These are phyloP conservation scores for Pseudomyrmex flavicornis DNA, from an alignment of 1,140 invertebrate genomes.

Conservation along the genomic window DNA sequence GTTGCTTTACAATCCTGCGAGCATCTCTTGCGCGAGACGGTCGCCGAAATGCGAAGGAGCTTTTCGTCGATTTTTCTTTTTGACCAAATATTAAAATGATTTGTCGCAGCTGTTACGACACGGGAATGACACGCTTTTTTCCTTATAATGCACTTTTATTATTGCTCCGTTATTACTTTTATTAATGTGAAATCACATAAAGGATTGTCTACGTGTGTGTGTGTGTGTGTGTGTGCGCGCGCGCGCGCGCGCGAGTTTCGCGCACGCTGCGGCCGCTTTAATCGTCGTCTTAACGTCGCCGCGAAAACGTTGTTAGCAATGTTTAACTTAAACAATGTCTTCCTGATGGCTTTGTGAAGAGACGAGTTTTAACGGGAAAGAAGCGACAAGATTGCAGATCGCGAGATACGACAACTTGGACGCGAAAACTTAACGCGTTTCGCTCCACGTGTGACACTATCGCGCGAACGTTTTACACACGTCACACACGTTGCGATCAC, in stretches of 20 bases:
- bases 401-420: not conserved
- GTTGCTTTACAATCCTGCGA: not conserved
- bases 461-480: not conserved
- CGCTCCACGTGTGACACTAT: not conserved
- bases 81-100: not conserved
- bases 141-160: conserved; percentile 41
- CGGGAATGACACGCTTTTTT: not conserved
- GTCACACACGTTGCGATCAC: not conserved
- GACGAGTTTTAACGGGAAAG: not conserved
- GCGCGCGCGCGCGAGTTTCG: not conserved
- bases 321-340: conserved; percentile 14
- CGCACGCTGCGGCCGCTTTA: not conserved
- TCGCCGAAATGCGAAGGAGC: no score
- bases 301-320: not conserved
- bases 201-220: not conserved
- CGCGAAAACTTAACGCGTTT: conserved; percentile 3
- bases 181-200: conserved; percentile 42
- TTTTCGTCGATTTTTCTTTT: not conserved
- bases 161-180: conserved; percentile 54
- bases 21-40: not conserved
- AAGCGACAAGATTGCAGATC: not conserved
- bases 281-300: conserved; percentile 16
- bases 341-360: not conserved
- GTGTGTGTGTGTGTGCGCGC: not conserved
- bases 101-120: no score